A percentile compares a stretch with the other conserved stretches of the same genome.
These are phyloP conservation scores for Nasonia oneida DNA, from an alignment of 2,888 invertebrate genomes.

Conservation along the genomic window DNA sequence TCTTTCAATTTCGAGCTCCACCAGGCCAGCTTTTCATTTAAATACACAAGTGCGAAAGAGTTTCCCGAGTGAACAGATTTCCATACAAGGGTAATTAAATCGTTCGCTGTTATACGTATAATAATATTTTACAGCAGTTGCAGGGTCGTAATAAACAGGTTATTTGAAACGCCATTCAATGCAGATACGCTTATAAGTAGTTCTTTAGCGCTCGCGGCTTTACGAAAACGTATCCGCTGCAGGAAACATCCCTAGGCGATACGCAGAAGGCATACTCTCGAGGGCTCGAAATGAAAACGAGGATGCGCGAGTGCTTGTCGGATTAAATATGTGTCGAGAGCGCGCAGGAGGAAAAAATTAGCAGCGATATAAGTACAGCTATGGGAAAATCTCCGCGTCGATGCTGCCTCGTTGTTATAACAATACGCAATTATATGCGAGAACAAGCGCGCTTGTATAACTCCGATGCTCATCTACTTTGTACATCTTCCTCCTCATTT, in stretches of 20 bases:
- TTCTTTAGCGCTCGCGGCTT: not conserved
- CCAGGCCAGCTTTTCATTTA: not conserved
- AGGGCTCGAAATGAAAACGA: conserved; percentile 1
- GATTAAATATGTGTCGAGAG: conserved; percentile 67
- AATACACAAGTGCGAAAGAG: not conserved
- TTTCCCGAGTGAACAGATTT: not conserved
- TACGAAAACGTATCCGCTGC: not conserved
- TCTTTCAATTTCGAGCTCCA: not conserved
- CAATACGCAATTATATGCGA: conserved; percentile 65
- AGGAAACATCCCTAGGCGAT: not conserved
- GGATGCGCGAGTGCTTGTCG: conserved; percentile 67
- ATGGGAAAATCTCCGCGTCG: conserved; percentile 70
- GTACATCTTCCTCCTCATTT: conserved; percentile 42
- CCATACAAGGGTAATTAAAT: not conserved
- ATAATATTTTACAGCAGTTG: not conserved
- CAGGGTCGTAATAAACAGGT: not conserved
- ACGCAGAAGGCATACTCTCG: not conserved
- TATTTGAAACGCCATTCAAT: conserved; percentile 6
- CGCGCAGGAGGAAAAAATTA: conserved; percentile 67
- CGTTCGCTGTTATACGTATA: not conserved
- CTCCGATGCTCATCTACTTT: conserved; percentile 29
- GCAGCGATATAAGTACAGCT: conserved; percentile 63
- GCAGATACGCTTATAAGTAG: not conserved
- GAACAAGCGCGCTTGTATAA: conserved; percentile 45
- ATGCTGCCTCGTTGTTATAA: not conserved